Conservation (phyloP, 1,140 invertebrate genomes). For the Scaptomyza pallida region DNA sequence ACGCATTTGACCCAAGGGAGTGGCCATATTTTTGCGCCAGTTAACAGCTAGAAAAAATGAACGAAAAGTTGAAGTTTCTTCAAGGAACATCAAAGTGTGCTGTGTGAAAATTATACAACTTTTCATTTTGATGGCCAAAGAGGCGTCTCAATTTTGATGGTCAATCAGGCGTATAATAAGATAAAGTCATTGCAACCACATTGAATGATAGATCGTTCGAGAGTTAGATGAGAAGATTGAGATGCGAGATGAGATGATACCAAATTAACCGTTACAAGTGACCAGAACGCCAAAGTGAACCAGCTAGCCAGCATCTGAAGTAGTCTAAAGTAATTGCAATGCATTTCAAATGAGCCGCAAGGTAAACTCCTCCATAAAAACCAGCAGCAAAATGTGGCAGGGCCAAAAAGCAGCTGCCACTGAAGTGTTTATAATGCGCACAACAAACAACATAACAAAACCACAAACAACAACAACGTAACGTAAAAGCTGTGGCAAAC, state of each 20-base stretch:
- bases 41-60: constrained; percentile 40
- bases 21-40: constrained; percentile 60
- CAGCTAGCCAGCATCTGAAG: no score
- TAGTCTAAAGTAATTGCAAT: constrained; percentile 43
- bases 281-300: constrained; percentile 1
- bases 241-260: constrained; percentile 18
- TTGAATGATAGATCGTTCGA: constrained; percentile 33
- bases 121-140: constrained; percentile 70
- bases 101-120: constrained; percentile 66
- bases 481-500: constrained; percentile 14
- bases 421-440: constrained; percentile 47
- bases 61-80: no score
- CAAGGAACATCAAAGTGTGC: constrained; percentile 61
- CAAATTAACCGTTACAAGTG: constrained; percentile 56
- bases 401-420: background rate
- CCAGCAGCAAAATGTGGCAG: background rate
- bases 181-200: constrained; percentile 63
- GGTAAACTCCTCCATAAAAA: constrained; percentile 24
- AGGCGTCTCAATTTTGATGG: constrained; percentile 63
- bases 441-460: constrained; percentile 43
- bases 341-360: constrained; percentile 62
- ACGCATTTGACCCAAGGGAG: constrained; percentile 69
- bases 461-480: constrained; percentile 12
- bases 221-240: constrained; percentile 17
- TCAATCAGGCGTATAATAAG: constrained; percentile 77